Base-by-base conservation (phyloP, 1,140 invertebrate species). In the Drosophila micromelanica region DNA sequence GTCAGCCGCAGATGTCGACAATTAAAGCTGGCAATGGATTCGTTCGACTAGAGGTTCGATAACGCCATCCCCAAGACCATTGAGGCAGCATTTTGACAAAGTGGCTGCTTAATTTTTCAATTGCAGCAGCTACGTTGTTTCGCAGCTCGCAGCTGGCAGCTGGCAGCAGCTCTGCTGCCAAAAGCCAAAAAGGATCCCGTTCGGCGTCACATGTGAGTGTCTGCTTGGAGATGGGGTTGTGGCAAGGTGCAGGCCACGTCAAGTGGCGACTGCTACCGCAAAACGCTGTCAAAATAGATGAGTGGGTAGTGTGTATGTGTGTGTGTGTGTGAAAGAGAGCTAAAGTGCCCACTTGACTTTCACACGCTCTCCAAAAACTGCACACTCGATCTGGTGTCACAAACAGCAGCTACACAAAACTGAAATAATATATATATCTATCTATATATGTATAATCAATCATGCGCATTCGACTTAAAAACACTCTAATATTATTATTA, bases 31-130 rank as follows among this genome's bases (percentile, higher is more conserved):
- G 40, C 70, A 68, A 68, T 60, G 55, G 70, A 55, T 27, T 27
- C 27, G 11, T 37, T 42, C 43, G 43, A 30, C 40, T 43, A 27
- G 20, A 11, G 23, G 11, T n/a, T 46, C 48, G 13, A n/a, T 42
- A 60, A 48, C 60, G 13, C 2, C 20, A 59, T 1, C 6, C 7
- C 7, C 56, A 37, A 46, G 27, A 38, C 63, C 62, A 87, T 82
- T 86, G 82, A 86, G 76, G 73, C 75, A 76, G 75, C 78, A 82
- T 86, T 86, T 86, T 86, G 82, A 89, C 72, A 82, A 87, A 87
- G 82, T 87, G 82, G 71, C 82, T 89, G 82, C 84, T 87, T 87
- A 87, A 87, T 89, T 87, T 86, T 87, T 89, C 84, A 87, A 87
- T 89, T 82, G 84, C 76, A 63, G 55, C 40, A 76, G 56, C 63